Percentiles rank a stretch among this genome's conserved stretches.
Evolutionary conservation across 2,888 invertebrate genomes (phyloP).

Genomic region (Tenthredo scrophulariae): DNA sequence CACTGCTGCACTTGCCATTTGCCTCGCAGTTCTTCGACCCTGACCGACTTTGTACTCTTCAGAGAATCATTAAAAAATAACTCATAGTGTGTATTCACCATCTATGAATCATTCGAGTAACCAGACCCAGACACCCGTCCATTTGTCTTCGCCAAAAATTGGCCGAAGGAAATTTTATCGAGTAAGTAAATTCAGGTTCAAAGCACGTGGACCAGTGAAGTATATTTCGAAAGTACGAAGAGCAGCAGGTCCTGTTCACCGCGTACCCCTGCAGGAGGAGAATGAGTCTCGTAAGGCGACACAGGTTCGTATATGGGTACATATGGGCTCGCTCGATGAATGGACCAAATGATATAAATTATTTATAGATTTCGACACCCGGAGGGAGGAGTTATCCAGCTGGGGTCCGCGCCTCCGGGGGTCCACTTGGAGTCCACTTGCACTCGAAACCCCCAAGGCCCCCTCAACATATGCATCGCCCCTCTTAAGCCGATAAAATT

Average conservation of each 20-base stretch:
- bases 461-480: slow-evolving; percentile 75
- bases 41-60: neutral
- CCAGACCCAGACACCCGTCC: neutral
- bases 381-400: slow-evolving; percentile 62
- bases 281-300: slow-evolving; percentile 71
- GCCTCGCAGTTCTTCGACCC: slow-evolving; percentile 1
- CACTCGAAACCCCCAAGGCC: slow-evolving; percentile 73
- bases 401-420: slow-evolving; percentile 73
- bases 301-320: slow-evolving; percentile 78
- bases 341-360: slow-evolving; percentile 78
- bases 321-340: slow-evolving; percentile 74
- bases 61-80: neutral
- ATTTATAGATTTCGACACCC: slow-evolving; percentile 78
- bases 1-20: slow-evolving; percentile 9
- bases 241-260: slow-evolving; percentile 64
- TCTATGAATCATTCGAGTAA: neutral
- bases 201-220: neutral
- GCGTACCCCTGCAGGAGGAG: slow-evolving; percentile 16
- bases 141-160: neutral
- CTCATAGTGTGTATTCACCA: neutral
- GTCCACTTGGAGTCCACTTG: slow-evolving; percentile 76
- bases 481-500: slow-evolving; percentile 72
- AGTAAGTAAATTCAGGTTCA: neutral
- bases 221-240: slow-evolving; percentile 53
- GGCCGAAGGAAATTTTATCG: neutral